phyloP scores from a whole-genome alignment of 2,113 vertebrate species.

The Cygnus atratus region DNA sequence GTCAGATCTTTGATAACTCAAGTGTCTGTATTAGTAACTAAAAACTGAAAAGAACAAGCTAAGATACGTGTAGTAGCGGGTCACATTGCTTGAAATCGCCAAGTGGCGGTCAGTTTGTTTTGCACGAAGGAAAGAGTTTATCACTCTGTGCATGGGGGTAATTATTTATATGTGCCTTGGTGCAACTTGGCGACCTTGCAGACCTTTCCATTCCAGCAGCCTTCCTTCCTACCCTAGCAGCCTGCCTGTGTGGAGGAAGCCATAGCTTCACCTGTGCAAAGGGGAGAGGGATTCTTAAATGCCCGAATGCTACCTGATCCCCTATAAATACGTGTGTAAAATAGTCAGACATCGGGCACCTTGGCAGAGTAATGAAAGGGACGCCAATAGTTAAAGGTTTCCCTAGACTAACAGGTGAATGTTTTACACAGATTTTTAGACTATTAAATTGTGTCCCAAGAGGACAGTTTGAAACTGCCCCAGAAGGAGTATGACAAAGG shows the following conservation, averaged over 20 bases:
- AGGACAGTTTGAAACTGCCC: neutral
- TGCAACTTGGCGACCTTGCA: neutral
- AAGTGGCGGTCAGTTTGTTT: neutral
- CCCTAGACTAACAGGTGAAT: neutral
- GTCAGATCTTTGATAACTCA: constrained; percentile 65
- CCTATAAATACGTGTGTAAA: neutral
- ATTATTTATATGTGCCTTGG: neutral
- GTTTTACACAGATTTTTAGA: neutral
- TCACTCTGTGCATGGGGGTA: neutral
- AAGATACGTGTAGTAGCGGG: neutral
- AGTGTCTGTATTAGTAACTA: constrained; percentile 68
- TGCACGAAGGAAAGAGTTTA: neutral
- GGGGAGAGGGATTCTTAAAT: neutral
- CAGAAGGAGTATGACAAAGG: neutral
- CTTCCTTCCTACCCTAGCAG: neutral
- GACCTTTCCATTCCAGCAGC: neutral
- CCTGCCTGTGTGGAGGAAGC: neutral
- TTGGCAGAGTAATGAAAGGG: neutral
- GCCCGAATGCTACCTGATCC: too few species aligned
- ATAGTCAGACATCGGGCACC: neutral
- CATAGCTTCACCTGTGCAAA: neutral
- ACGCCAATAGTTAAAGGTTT: neutral
- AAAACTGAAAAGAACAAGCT: constrained; percentile 37
- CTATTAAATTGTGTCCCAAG: neutral
- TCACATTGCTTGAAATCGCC: constrained; percentile 7